phyloP scores from a whole-genome alignment of 2,113 vertebrate species.

The Forbesichthys papilliferus region DNA sequence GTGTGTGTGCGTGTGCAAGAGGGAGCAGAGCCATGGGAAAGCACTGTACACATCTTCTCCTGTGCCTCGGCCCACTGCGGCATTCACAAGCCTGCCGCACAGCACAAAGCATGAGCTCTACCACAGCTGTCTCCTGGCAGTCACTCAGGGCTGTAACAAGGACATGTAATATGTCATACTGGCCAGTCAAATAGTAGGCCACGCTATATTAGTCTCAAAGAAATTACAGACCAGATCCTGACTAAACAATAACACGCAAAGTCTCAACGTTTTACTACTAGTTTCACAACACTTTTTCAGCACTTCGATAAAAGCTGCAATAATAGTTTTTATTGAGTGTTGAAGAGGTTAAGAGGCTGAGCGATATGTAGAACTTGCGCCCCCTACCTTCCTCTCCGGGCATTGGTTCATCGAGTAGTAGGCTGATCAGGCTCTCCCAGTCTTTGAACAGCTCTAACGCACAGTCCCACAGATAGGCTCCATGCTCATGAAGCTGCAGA shows the following conservation, averaged over 20 bases:
- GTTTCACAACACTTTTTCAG: too few relatives aligned
- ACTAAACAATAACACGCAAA: too few relatives aligned
- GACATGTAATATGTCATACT: background rate
- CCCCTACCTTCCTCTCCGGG: constrained; percentile 93
- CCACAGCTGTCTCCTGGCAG: constrained; percentile 93
- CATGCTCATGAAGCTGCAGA: constrained; percentile 93
- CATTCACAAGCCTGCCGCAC: constrained; percentile 96
- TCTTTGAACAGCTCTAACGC: constrained; percentile 96
- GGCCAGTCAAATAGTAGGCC: too few relatives aligned
- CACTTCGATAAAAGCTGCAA: too few relatives aligned
- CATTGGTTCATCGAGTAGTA: constrained; percentile 92
- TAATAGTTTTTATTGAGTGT: too few relatives aligned
- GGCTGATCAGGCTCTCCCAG: constrained; percentile 99
- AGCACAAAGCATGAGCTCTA: constrained; percentile 99
- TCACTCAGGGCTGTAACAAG: constrained; percentile 87
- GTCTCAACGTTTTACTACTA: too few relatives aligned
- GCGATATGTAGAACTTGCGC: background rate
- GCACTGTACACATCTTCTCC: constrained; percentile 87
- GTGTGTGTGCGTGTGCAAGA: too few relatives aligned
- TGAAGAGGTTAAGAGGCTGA: too few relatives aligned
- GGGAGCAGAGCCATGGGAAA: too few relatives aligned
- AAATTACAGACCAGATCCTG: too few relatives aligned
- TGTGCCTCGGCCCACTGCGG: constrained; percentile 93
- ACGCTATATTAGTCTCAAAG: too few relatives aligned
- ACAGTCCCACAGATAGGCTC: constrained; percentile 99